Evolutionary conservation across 2,797 vertebrate species (phyloP), one percentile per base, ranked within the genome.

Genomic region (Masticophis lateralis): DNA sequence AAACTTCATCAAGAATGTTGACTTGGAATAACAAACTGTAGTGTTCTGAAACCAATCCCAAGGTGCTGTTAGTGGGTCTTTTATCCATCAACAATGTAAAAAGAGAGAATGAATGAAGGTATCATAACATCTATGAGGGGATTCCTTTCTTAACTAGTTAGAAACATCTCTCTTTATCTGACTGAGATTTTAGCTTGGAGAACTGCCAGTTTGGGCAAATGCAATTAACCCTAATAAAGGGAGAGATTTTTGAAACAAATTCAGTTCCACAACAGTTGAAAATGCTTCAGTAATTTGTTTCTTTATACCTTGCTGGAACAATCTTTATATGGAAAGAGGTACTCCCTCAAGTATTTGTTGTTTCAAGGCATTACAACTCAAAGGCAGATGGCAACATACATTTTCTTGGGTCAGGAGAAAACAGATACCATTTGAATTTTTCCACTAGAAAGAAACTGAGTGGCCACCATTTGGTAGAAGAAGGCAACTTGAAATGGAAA

Each of bases 1-100:
- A 93, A 37, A 13, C 32, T 95, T 95, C 20, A 89, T 55, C 1
- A 92, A 27, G 63, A 55, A 91, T 93, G 92, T 94, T 94, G 92
- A 91, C 93, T 47, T 9, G 55, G 55, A 94, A 86, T 94, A 88
- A 95, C 74, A 0, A 93, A 55, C 25, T 92, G 9, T 92, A 94
- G 63, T 69, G 1, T 27, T 92, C 92, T 5, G 16, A 89, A 95
- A 90, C 12, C 91, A 88, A 93, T 87, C 47, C 92, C 27, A 94
- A 94, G 88, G 9, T 2, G 0, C 13, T 20, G 14, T 56, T 63
- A 59, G 86, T 83, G 22, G 53, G 8, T 37, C 37, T 91, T 25
- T 5, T 12, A 8, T 8, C 25, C 59, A 10, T 66, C 90, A 32
- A 57, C 27, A 88, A 86, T 18, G 1, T 93, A 89, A 25, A 1